phyloP scores from a whole-genome alignment of 1,140 invertebrate genomes.

The Drosophila varians region DNA sequence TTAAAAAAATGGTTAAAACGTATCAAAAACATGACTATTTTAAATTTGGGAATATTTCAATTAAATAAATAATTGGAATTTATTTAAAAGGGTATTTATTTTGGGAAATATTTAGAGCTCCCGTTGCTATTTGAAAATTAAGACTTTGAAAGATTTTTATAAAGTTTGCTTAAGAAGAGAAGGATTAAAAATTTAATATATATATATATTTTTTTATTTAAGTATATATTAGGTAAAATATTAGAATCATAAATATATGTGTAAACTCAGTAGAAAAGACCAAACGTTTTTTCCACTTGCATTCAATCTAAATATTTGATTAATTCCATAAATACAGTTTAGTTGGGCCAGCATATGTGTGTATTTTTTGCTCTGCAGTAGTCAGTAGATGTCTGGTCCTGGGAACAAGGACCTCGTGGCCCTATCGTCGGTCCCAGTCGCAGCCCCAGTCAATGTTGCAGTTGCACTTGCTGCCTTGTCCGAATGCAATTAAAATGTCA shows the following conservation, averaged over 20 bases:
- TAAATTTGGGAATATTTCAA: too few species aligned
- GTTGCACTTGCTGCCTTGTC: slow-evolving; percentile 43
- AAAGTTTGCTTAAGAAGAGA: too few species aligned
- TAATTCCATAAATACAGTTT: not conserved
- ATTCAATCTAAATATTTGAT: not conserved
- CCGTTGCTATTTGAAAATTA: too few species aligned
- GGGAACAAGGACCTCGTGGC: slow-evolving; percentile 4
- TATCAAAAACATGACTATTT: not conserved
- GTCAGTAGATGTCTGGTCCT: not conserved
- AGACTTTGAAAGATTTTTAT: too few species aligned
- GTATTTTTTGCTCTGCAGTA: not conserved
- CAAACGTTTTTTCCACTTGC: not conserved
- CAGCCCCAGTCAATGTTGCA: slow-evolving; percentile 15
- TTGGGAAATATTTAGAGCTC: too few species aligned
- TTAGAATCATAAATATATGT: too few species aligned
- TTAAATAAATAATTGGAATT: too few species aligned
- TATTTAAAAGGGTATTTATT: too few species aligned
- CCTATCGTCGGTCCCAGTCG: slow-evolving; percentile 12
- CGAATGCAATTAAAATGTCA: slow-evolving; percentile 79
- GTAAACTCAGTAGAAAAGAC: not conserved
- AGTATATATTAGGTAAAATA: too few species aligned
- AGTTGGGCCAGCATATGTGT: not conserved
- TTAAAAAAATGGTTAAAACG: not conserved
- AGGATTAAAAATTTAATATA: too few species aligned
- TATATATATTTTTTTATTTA: too few species aligned